A percentile compares a stretch with the other conserved stretches of the same genome.
Evolutionary conservation across 1,140 invertebrate species (phyloP).

Genomic region (Xylocopa sonorina): DNA sequence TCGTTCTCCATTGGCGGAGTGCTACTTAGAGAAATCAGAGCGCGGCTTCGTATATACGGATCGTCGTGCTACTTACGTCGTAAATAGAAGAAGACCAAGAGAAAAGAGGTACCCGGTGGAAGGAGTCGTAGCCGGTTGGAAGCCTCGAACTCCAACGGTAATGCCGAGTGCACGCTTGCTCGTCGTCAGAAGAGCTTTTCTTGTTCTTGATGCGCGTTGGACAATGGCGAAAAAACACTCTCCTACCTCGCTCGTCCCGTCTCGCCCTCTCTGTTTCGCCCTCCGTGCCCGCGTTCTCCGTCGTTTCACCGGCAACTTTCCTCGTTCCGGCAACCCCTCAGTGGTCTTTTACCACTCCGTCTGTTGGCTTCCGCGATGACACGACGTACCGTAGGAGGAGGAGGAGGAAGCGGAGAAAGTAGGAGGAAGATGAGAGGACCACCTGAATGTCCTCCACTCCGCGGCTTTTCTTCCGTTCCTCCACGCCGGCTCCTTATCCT

Average conservation of each 20-base stretch:
- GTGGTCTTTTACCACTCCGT: constrained; percentile 45
- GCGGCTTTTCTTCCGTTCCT: constrained; percentile 42
- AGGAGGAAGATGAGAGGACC: constrained; percentile 33
- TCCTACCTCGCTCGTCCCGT: constrained; percentile 24
- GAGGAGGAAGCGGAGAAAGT: neutral
- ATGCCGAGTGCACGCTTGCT: constrained; percentile 61
- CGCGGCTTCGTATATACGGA: constrained; percentile 63
- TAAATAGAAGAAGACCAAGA: constrained; percentile 64
- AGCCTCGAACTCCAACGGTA: constrained; percentile 62
- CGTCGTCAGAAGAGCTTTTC: constrained; percentile 74
- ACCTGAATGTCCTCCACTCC: constrained; percentile 56
- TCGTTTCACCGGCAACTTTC: constrained; percentile 21
- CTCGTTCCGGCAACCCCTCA: constrained; percentile 46
- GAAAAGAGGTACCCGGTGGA: constrained; percentile 58
- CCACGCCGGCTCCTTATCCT: constrained; percentile 23
- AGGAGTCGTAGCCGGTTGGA: constrained; percentile 57
- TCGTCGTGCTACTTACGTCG: constrained; percentile 68
- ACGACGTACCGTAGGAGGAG: constrained; percentile 13
- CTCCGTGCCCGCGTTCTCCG: constrained; percentile 1
- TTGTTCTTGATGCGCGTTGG: constrained; percentile 74
- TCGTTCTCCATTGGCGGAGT: constrained; percentile 70
- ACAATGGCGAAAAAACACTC: constrained; percentile 73
- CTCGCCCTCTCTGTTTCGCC: neutral
- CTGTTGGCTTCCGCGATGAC: constrained; percentile 51
- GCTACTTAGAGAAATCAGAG: constrained; percentile 78